These are phyloP conservation scores for Diceros bicornis DNA, from an alignment of 2,797 vertebrate species.

Conservation along the genomic window DNA sequence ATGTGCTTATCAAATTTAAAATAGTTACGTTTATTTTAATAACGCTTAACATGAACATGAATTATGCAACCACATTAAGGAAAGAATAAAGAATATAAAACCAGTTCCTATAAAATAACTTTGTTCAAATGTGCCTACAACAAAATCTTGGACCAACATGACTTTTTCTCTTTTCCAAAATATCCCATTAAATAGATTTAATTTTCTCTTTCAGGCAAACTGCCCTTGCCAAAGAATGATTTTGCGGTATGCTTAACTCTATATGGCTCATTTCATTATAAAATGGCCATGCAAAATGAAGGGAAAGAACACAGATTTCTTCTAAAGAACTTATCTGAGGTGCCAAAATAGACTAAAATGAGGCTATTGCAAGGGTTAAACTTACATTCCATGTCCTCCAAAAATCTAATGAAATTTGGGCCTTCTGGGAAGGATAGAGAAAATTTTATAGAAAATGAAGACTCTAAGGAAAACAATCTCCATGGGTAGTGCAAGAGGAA, in stretches of 20 bases:
- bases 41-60: conserved; percentile 62
- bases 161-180: conserved; percentile 64
- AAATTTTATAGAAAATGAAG: conserved; percentile 69
- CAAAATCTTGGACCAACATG: conserved; percentile 37
- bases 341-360: conserved; percentile 46
- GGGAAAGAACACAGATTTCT: neutral
- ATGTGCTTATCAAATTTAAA: conserved; percentile 74
- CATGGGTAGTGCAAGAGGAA: conserved; percentile 60
- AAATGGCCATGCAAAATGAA: conserved; percentile 38
- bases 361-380: conserved; percentile 24
- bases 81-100: conserved; percentile 70
- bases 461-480: conserved; percentile 67
- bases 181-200: conserved; percentile 54
- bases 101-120: conserved; percentile 63
- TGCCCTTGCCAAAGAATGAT: conserved; percentile 43
- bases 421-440: conserved; percentile 63
- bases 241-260: conserved; percentile 53
- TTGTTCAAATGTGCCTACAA: conserved; percentile 44
- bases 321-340: conserved; percentile 44
- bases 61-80: conserved; percentile 65
- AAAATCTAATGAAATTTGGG: conserved; percentile 68
- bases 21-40: conserved; percentile 70
- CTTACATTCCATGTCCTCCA: conserved; percentile 43
- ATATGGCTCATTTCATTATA: conserved; percentile 1
- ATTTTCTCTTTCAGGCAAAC: conserved; percentile 60